Evolutionary conservation across 2,113 vertebrate genomes (phyloP).

Genomic region (Limnothrissa miodon): DNA sequence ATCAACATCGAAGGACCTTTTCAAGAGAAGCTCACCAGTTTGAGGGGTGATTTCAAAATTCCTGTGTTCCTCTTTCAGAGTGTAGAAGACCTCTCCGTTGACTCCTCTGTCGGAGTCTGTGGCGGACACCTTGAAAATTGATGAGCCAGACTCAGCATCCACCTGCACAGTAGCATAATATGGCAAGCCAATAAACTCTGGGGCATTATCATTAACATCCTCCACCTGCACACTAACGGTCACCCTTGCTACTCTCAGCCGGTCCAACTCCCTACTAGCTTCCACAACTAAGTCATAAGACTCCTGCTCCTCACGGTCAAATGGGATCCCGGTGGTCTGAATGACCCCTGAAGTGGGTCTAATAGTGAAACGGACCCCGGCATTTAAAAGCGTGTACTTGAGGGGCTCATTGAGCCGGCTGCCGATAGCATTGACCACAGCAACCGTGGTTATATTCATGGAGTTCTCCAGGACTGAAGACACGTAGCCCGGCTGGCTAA

Average conservation of each 20-base stretch:
- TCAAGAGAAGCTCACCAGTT: constrained; percentile 84
- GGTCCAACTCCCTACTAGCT: constrained; percentile 85
- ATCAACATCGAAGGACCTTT: constrained; percentile 82
- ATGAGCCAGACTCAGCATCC: constrained; percentile 85
- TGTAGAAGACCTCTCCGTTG: constrained; percentile 87
- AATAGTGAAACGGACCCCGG: constrained; percentile 86
- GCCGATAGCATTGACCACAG: constrained; percentile 85
- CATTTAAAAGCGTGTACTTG: constrained; percentile 88
- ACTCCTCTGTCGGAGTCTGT: constrained; percentile 83
- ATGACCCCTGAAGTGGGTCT: constrained; percentile 89
- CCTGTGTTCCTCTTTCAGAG: constrained; percentile 80
- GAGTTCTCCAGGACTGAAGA: constrained; percentile 86
- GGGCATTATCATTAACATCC: constrained; percentile 92
- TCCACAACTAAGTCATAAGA: constrained; percentile 90
- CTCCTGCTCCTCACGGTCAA: constrained; percentile 88
- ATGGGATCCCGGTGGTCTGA: constrained; percentile 84
- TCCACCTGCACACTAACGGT: constrained; percentile 86
- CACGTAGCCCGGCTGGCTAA: constrained; percentile 80
- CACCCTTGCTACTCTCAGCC: constrained; percentile 84
- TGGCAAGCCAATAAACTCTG: constrained; percentile 87
- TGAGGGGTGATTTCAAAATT: constrained; percentile 87
- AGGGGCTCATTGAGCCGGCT: constrained; percentile 92
- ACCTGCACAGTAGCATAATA: constrained; percentile 95
- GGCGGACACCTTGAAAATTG: constrained; percentile 84
- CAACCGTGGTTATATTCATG: constrained; percentile 78